Percentiles rank a stretch among this genome's conserved stretches.
These are phyloP conservation scores for Holothuria scabra DNA, from an alignment of 53 echinoderm and acorn worm genomes.

Conservation along the genomic window DNA sequence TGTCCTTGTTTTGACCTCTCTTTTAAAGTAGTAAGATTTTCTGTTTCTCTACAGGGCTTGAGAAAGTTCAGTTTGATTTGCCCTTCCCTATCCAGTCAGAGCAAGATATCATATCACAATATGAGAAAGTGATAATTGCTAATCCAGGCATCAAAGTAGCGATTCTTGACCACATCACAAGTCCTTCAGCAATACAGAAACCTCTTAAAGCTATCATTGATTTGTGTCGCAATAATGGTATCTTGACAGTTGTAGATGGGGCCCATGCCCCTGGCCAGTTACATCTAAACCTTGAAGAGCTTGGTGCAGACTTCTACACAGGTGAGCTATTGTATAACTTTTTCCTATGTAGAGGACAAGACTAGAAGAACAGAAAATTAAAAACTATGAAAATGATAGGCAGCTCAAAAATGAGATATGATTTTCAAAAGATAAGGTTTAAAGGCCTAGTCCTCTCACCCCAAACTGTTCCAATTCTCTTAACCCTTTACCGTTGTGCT, in stretches of 20 bases:
- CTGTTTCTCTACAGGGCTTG: constrained; percentile 30
- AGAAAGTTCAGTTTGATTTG: constrained; percentile 54
- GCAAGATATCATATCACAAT: constrained; percentile 50
- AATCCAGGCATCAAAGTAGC: constrained; percentile 62
- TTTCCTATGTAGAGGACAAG: neutral
- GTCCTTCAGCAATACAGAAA: constrained; percentile 61
- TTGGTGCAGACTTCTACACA: constrained; percentile 65
- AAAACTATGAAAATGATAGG: too few relatives aligned
- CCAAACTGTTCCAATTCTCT: too few relatives aligned
- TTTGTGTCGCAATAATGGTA: constrained; percentile 61
- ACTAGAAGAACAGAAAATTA: too few relatives aligned
- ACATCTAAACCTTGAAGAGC: constrained; percentile 52
- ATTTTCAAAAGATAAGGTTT: too few relatives aligned
- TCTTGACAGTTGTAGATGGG: constrained; percentile 65
- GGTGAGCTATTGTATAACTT: constrained; percentile 47
- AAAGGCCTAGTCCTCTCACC: too few relatives aligned
- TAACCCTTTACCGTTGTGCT: too few relatives aligned
- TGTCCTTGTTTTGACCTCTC: too few relatives aligned
- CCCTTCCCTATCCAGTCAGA: constrained; percentile 55
- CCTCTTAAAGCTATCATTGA: constrained; percentile 59
- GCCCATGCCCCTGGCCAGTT: constrained; percentile 82
- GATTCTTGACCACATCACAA: constrained; percentile 73
- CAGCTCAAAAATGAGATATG: too few relatives aligned
- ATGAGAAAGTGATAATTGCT: constrained; percentile 40
- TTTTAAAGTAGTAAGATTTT: too few relatives aligned